Base-by-base conservation (phyloP, 23 tunicate genomes). In the Ascidia mentula region DNA sequence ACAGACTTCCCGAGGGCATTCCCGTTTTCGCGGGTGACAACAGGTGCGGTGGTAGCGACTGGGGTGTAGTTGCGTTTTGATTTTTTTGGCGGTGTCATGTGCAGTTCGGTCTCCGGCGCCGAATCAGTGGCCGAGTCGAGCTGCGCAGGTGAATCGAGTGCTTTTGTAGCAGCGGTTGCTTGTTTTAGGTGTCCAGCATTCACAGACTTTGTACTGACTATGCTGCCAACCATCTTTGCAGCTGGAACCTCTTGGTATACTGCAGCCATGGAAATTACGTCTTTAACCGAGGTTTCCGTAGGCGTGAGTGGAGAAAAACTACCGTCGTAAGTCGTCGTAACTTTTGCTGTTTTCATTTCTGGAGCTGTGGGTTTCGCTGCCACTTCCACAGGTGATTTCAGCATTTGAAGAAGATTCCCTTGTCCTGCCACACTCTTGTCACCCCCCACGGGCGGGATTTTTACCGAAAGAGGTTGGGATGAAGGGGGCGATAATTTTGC, bases 41-140 rank as follows among this genome's bases (percentile, higher is more conserved):
- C 40, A n/a, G 7, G 17, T 9, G 76, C 13, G 5, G 31, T 37
- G 9, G 45, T 32, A 6, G 76, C 33, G 13, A 34, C 69, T 13
- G 61, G n/a, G 0, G 35, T 32, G 30, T 12, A 24, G 32, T 40
- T 9, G 15, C 34, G 31, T 18, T 28, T 36, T 18, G 77, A 9
- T 73, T 74, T 82, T 28, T 36, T 73, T 20, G 70, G 45, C 9
- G 79, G 86, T 1, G 46, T 26, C 45, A 36, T 37, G 72, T 79
- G 82, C 35, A 69, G 77, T 36, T 90, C 96, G 38, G 80, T 80
- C 45, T 90, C 96, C 6, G 96, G 85, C 8, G 96, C 96, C 3
- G 96, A 90, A 83, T 90, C 96, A 0, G 96, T 90, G 26, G 96
- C 96, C 15, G 96, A 90, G 46, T 90, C 96, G 6, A 31, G 40